Evolutionary conservation across 1,140 invertebrate genomes (phyloP).

Genomic region (Chlorops oryzae): DNA sequence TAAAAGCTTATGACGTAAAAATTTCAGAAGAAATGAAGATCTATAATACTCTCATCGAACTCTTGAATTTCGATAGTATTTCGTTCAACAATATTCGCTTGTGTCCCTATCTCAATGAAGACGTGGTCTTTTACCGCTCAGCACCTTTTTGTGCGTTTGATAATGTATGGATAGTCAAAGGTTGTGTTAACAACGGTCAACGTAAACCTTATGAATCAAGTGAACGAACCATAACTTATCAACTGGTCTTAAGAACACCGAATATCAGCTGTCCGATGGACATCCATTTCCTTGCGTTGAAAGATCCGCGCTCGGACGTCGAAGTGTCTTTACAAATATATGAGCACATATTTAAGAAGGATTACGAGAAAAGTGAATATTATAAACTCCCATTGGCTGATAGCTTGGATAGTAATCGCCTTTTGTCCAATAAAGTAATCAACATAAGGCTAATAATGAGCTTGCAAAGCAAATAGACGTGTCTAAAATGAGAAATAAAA

Average conservation of each 20-base stretch:
- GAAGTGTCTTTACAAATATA: conserved; percentile 73
- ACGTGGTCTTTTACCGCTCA: conserved; percentile 91
- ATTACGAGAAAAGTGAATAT: conserved; percentile 74
- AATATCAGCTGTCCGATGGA: conserved; percentile 60
- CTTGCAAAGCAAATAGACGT: too few species aligned
- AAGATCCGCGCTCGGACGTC: conserved; percentile 86
- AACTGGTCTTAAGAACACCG: conserved; percentile 76
- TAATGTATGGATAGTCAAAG: conserved; percentile 91
- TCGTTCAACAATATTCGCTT: conserved; percentile 91
- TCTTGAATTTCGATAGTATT: conserved; percentile 92
- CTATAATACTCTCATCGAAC: conserved; percentile 76
- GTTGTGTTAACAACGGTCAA: conserved; percentile 83
- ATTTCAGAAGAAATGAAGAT: conserved; percentile 64
- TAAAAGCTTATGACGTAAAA: conserved; percentile 68
- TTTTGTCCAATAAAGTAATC: conserved; percentile 83
- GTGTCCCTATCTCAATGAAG: conserved; percentile 91
- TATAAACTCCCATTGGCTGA: conserved; percentile 72
- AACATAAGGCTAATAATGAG: too few species aligned
- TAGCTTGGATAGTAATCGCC: conserved; percentile 80
- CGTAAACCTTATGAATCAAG: conserved; percentile 84
- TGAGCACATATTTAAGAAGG: conserved; percentile 74
- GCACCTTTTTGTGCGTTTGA: conserved; percentile 87
- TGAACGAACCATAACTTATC: conserved; percentile 79
- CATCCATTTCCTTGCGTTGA: conserved; percentile 76
- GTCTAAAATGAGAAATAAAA: too few species aligned